These are phyloP conservation scores for Bombyx mandarina DNA, from an alignment of 1,140 invertebrate species.

Conservation along the genomic window DNA sequence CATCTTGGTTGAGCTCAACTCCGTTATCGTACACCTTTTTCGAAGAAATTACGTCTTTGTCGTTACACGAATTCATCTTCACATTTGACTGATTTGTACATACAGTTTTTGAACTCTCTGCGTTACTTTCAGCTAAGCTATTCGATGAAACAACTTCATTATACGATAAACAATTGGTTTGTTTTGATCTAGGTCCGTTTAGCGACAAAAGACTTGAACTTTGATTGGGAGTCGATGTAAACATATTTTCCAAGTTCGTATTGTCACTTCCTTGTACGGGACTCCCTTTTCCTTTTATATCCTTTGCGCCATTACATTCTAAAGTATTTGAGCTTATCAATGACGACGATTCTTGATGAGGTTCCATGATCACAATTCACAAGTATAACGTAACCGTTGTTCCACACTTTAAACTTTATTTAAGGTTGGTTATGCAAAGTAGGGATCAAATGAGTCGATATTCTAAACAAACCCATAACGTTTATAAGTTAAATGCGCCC, in stretches of 20 bases:
- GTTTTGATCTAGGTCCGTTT: constrained; percentile 32
- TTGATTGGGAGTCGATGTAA: constrained; percentile 46
- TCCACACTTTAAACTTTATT: constrained; percentile 33
- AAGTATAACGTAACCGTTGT: constrained; percentile 46
- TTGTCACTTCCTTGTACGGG: constrained; percentile 29
- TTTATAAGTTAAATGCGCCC: too few relatives aligned
- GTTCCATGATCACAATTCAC: constrained; percentile 49
- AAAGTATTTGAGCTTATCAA: constrained; percentile 8
- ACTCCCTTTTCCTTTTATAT: constrained; percentile 26
- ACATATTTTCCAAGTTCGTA: constrained; percentile 43
- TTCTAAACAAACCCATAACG: too few relatives aligned
- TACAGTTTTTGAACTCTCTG: constrained; percentile 17
- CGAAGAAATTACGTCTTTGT: constrained; percentile 13
- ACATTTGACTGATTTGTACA: constrained; percentile 18
- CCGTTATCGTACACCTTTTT: constrained; percentile 30
- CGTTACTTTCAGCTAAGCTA: constrained; percentile 12
- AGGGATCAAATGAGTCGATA: not conserved
- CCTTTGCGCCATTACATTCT: constrained; percentile 5
- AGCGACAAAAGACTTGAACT: constrained; percentile 27
- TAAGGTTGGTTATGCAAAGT: constrained; percentile 44
- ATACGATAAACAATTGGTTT: constrained; percentile 18
- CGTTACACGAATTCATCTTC: constrained; percentile 21
- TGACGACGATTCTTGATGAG: constrained; percentile 30
- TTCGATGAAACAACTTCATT: constrained; percentile 24
- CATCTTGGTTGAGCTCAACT: constrained; percentile 26